phyloP scores from a whole-genome alignment of 2,797 vertebrate species.

The Helarctos malayanus region DNA sequence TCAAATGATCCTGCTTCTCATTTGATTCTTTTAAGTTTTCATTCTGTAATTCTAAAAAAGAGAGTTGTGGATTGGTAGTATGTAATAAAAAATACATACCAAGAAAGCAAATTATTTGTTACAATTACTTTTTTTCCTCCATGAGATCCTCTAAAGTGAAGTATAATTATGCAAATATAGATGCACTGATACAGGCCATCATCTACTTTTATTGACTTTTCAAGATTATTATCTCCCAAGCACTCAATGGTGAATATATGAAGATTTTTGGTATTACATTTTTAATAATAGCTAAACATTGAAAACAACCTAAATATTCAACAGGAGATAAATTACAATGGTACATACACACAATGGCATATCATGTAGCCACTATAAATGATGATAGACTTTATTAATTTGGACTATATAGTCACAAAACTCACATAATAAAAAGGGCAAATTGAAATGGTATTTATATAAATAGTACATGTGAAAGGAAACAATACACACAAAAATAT shows the following conservation, averaged over 20 bases:
- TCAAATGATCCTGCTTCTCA: slow-evolving; percentile 88
- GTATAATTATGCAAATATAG: slow-evolving; percentile 4
- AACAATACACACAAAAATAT: slow-evolving; percentile 39
- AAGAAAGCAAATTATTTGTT: slow-evolving; percentile 49
- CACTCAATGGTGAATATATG: slow-evolving; percentile 20
- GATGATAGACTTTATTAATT: background rate
- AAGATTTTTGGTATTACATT: slow-evolving; percentile 8
- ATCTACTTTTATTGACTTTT: background rate
- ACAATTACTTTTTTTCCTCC: slow-evolving; percentile 30
- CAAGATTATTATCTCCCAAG: slow-evolving; percentile 31
- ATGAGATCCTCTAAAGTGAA: slow-evolving; percentile 58
- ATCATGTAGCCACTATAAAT: slow-evolving; percentile 35
- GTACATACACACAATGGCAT: background rate
- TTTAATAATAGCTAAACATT: slow-evolving; percentile 49
- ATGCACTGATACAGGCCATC: background rate
- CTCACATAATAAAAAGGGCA: background rate
- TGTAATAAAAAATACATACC: slow-evolving; percentile 48
- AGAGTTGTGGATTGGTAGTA: slow-evolving; percentile 56
- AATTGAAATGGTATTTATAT: background rate
- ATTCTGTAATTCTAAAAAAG: slow-evolving; percentile 89
- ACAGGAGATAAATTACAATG: background rate
- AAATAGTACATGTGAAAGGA: slow-evolving; percentile 21
- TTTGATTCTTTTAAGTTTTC: slow-evolving; percentile 91
- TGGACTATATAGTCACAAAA: slow-evolving; percentile 28
- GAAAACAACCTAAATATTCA: slow-evolving; percentile 46